Conservation (phyloP, 2,797 vertebrate species). For the Oceanodroma leucorhoa region DNA sequence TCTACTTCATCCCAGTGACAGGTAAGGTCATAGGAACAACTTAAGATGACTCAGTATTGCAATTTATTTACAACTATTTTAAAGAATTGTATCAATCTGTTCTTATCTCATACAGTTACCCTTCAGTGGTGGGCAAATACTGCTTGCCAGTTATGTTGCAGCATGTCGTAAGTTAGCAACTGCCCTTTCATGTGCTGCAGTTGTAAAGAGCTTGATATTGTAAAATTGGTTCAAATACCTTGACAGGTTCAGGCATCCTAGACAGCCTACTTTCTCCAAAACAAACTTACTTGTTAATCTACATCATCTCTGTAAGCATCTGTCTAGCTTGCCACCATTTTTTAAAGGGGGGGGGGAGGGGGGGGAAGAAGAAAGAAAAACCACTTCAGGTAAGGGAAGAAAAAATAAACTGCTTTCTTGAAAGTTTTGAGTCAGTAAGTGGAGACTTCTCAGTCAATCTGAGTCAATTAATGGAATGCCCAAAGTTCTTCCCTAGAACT, state of each 20-base stretch:
- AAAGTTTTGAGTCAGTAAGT: not conserved
- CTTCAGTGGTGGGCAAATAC: conserved; percentile 27
- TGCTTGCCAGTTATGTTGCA: not conserved
- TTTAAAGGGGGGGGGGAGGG: not conserved
- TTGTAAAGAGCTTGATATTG: not conserved
- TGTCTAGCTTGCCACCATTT: not conserved
- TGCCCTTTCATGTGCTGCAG: not conserved
- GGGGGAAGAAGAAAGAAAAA: too few species aligned
- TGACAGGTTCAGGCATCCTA: not conserved
- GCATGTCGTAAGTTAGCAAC: not conserved
- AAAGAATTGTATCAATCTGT: not conserved
- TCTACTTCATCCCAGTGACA: conserved; percentile 63
- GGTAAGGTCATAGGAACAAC: not conserved
- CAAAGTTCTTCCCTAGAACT: not conserved
- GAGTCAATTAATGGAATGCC: not conserved
- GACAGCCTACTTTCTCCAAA: not conserved
- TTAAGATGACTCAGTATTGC: not conserved
- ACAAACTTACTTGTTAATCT: not conserved
- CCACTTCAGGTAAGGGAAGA: accelerated
- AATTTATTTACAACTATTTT: not conserved
- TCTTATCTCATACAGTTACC: not conserved
- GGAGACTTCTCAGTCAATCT: not conserved
- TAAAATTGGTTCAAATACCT: not conserved
- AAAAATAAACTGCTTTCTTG: not conserved
- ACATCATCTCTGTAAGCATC: not conserved